Conservation (phyloP, 2,888 invertebrate species). For the Rotaria socialis region DNA sequence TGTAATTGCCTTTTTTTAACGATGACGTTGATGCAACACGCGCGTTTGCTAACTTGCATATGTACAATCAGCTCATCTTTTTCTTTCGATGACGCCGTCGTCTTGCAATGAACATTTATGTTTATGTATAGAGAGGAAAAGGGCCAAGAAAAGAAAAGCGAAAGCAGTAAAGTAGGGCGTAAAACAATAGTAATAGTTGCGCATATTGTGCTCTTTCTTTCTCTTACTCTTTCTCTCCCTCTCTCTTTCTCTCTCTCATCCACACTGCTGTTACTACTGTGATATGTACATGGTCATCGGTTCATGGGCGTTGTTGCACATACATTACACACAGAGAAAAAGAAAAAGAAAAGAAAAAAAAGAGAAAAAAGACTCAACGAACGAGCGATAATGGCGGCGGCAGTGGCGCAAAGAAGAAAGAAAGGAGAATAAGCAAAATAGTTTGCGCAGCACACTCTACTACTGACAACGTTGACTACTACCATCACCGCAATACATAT, state of each 20-base stretch:
- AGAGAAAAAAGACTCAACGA: neutral
- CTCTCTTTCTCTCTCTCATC: neutral
- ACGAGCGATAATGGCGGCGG: conserved; percentile 18
- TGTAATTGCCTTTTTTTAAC: neutral
- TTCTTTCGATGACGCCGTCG: conserved; percentile 7
- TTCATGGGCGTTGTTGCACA: conserved; percentile 30
- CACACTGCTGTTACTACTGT: conserved; percentile 1
- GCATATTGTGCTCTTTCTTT: neutral
- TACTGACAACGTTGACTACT: conserved; percentile 18
- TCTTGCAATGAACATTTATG: neutral
- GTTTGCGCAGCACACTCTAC: neutral
- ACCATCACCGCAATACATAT: conserved; percentile 8
- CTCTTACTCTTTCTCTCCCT: neutral
- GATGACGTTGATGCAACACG: neutral
- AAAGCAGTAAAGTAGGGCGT: neutral
- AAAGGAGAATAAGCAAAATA: conserved; percentile 17
- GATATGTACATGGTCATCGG: conserved; percentile 37
- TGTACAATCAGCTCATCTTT: neutral
- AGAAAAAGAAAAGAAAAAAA: neutral
- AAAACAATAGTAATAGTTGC: conserved; percentile 8
- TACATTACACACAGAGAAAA: neutral
- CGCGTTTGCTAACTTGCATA: neutral
- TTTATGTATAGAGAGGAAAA: neutral
- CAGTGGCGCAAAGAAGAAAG: conserved; percentile 26
- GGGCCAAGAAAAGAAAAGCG: neutral